Conservation (phyloP, 1,140 invertebrate species). For the Diuraphis noxia region DNA sequence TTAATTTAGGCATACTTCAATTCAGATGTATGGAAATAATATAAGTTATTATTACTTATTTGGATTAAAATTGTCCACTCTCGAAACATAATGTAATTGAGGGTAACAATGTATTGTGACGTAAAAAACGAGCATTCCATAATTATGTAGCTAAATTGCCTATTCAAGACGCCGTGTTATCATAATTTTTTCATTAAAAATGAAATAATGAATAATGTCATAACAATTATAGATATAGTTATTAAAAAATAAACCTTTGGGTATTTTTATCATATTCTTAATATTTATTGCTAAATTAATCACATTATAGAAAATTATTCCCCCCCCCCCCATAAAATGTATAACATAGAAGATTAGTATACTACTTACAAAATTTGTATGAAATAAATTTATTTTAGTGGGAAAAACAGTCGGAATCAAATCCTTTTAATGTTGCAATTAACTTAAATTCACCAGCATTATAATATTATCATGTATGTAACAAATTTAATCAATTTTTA, state of each 20-base stretch:
- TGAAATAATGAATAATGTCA: too few relatives aligned
- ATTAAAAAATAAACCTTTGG: neutral
- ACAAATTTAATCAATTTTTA: neutral
- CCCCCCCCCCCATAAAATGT: neutral
- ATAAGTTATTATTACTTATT: too few relatives aligned
- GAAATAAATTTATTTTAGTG: neutral
- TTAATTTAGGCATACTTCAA: neutral
- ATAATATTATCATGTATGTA: neutral
- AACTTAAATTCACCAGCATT: neutral
- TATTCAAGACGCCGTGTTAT: neutral
- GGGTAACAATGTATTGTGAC: neutral
- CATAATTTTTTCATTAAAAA: neutral
- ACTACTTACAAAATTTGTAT: neutral
- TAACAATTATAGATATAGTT: too few relatives aligned
- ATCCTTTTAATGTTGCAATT: neutral
- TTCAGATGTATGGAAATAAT: too few relatives aligned
- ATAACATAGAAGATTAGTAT: neutral
- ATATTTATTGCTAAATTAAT: neutral
- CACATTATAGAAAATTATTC: neutral
- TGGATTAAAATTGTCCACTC: neutral
- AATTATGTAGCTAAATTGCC: neutral
- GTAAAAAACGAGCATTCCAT: neutral
- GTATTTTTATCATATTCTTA: neutral
- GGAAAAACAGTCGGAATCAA: neutral
- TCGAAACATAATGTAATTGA: neutral